A percentile compares a stretch with the other conserved stretches of the same genome.
Conservation (phyloP, 2,797 vertebrate genomes). For the Pyrocephalus nanus region DNA sequence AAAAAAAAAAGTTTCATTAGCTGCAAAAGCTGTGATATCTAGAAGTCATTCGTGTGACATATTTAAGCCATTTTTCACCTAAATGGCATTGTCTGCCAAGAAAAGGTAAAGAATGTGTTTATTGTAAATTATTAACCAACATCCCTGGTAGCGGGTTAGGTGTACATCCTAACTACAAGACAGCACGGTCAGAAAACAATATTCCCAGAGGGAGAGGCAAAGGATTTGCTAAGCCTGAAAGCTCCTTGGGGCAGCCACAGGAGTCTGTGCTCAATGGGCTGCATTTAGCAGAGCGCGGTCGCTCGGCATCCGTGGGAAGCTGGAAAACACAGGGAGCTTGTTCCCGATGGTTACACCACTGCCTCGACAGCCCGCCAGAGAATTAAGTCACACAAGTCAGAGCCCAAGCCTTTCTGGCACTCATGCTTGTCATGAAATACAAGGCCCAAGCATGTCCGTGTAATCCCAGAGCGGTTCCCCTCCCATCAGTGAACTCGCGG, state of each 20-base stretch:
- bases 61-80: constrained; percentile 27
- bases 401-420: constrained; percentile 46
- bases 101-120: neutral
- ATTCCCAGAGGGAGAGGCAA: neutral
- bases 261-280: constrained; percentile 24
- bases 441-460: neutral
- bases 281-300: constrained; percentile 52
- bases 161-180: neutral
- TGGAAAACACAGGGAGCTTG: constrained; percentile 32
- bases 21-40: neutral
- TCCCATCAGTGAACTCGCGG: neutral
- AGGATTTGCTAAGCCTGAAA: constrained; percentile 25
- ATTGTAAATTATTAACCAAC: constrained; percentile 32
- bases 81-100: neutral
- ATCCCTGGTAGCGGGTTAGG: neutral
- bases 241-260: constrained; percentile 4
- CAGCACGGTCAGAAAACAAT: constrained; percentile 27
- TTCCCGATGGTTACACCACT: neutral
- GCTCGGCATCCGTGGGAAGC: constrained; percentile 34
- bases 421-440: neutral
- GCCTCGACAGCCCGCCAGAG: neutral
- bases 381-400: constrained; percentile 48
- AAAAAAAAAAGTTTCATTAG: neutral
- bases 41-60: neutral
- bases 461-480: neutral